These are phyloP conservation scores for Epinephelus awoara DNA, from an alignment of 2,797 vertebrate species.

Conservation along the genomic window DNA sequence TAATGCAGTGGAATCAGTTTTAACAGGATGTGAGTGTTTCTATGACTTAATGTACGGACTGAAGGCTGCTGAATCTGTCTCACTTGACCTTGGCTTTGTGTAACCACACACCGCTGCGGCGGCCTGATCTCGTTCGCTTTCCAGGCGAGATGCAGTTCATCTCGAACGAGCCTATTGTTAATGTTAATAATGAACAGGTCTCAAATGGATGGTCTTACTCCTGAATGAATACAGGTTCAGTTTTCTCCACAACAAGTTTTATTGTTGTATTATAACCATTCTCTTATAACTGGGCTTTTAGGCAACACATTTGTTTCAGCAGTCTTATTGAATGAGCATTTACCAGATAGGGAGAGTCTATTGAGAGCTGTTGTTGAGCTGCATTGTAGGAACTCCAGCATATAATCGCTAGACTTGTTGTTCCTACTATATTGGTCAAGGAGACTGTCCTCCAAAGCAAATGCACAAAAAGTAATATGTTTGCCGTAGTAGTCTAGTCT, in stretches of 20 bases:
- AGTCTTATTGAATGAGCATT: not conserved
- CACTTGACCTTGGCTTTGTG: no score
- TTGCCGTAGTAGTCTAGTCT: not conserved
- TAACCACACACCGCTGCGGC: no score
- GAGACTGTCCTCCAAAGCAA: not conserved
- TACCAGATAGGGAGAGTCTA: no score
- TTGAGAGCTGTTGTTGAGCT: not conserved
- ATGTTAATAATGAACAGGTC: no score
- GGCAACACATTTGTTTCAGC: not conserved
- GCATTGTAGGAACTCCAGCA: not conserved
- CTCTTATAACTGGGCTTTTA: not conserved
- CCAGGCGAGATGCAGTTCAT: no score
- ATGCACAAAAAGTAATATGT: not conserved
- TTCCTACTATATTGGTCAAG: not conserved
- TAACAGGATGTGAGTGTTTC: no score
- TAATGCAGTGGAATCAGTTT: no score
- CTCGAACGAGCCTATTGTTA: no score
- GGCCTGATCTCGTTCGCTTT: no score
- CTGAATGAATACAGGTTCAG: not conserved
- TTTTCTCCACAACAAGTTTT: not conserved
- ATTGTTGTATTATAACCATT: not conserved
- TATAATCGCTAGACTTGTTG: not conserved
- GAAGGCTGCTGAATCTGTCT: no score
- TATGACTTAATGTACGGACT: no score
- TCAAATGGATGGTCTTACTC: not conserved